Conservation (phyloP, 2,113 vertebrate genomes). For the Corvus cornix region DNA sequence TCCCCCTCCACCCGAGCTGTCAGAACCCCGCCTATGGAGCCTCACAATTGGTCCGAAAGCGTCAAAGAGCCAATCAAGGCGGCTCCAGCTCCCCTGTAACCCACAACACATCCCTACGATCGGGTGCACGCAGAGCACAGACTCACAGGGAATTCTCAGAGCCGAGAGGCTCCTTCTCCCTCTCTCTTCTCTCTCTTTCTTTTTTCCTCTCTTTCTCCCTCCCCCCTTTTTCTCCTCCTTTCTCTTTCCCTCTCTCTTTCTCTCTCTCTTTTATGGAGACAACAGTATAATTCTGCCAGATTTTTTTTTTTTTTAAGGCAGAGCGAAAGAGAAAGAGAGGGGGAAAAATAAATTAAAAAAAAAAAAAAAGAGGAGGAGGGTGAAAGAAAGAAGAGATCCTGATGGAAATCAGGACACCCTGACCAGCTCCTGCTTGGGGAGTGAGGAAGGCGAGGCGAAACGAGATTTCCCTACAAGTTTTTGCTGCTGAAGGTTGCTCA, state of each 20-base stretch:
- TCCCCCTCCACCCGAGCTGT: conserved; percentile 97
- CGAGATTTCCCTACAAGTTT: conserved; percentile 63
- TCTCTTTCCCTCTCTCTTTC: conserved; percentile 63
- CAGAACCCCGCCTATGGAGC: conserved; percentile 97
- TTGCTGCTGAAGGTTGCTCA: conserved; percentile 50
- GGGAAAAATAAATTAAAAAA: not conserved
- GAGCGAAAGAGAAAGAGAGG: not conserved
- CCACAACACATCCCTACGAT: conserved; percentile 91
- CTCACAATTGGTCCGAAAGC: conserved; percentile 99
- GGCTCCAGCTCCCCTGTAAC: conserved; percentile 86
- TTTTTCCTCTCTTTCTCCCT: conserved; percentile 58
- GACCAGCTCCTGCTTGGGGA: conserved; percentile 43
- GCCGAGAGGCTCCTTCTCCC: conserved; percentile 77
- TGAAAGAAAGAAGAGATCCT: conserved; percentile 44
- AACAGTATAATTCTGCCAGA: not conserved
- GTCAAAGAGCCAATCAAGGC: conserved; percentile 99
- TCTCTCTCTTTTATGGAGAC: not conserved
- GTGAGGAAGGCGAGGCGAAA: conserved; percentile 62
- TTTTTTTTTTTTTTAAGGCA: not conserved
- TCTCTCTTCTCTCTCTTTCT: conserved; percentile 72
- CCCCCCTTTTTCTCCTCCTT: not conserved
- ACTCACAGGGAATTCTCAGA: conserved; percentile 91
- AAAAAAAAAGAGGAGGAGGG: conserved; percentile 2
- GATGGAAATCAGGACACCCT: conserved; percentile 63
- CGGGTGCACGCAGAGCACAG: conserved; percentile 89